Conservation (phyloP, 2,113 vertebrate species). For the Lathamus discolor region DNA sequence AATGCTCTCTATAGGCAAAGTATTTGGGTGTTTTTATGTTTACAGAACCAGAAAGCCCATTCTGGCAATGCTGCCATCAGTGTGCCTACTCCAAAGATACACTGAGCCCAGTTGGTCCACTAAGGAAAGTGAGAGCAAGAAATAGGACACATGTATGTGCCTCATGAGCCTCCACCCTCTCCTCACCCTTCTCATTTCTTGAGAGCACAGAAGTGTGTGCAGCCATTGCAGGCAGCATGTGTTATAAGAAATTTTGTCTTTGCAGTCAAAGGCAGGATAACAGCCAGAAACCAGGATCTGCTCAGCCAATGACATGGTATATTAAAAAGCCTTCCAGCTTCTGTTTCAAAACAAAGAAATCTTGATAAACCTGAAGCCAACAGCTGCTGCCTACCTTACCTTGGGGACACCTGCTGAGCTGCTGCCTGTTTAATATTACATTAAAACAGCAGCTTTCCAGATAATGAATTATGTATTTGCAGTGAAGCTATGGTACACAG, state of each 20-base stretch:
- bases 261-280: not conserved
- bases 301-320: not conserved
- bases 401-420: conserved; percentile 55
- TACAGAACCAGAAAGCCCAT: not conserved
- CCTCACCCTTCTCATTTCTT: not conserved
- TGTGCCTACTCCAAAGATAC: not conserved
- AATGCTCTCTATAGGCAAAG: not conserved
- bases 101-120: not conserved
- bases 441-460: conserved; percentile 5
- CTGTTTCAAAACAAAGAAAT: conserved; percentile 54
- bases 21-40: not conserved
- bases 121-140: not conserved
- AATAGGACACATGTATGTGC: not conserved
- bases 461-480: conserved; percentile 28
- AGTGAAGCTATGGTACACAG: not conserved
- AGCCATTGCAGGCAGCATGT: not conserved
- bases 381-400: conserved; percentile 26
- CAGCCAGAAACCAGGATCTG: not conserved
- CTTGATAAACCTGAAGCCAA: conserved; percentile 13
- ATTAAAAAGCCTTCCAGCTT: conserved; percentile 23
- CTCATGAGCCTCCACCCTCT: not conserved
- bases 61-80: not conserved
- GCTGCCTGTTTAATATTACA: conserved; percentile 50
- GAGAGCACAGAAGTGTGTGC: not conserved
- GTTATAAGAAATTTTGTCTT: not conserved